Evolutionary conservation across 2,113 vertebrate species (phyloP).

Genomic region (Scytalopus superciliaris): DNA sequence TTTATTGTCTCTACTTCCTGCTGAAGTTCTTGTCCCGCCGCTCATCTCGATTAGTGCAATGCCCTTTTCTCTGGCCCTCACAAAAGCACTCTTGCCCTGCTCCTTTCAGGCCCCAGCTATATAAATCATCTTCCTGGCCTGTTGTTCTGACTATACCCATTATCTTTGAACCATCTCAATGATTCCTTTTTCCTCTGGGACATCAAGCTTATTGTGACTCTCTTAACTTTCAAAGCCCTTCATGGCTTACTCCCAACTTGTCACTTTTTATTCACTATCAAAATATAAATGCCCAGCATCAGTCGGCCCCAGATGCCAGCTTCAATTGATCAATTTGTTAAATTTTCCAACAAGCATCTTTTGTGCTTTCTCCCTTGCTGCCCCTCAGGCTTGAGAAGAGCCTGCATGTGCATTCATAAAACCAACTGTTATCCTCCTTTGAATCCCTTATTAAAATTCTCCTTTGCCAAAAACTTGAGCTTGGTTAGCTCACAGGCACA

Average conservation of each 20-base stretch:
- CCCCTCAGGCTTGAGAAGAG: conserved; percentile 60
- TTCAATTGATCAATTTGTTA: conserved; percentile 69
- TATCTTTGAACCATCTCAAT: conserved; percentile 55
- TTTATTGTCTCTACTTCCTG: conserved; percentile 23
- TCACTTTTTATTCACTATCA: conserved; percentile 67
- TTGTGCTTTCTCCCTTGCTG: conserved; percentile 64
- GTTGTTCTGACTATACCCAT: conserved; percentile 46
- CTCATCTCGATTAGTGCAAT: neutral
- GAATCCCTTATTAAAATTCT: conserved; percentile 59
- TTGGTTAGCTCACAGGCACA: neutral
- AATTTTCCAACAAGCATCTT: conserved; percentile 67
- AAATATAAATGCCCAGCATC: conserved; percentile 65
- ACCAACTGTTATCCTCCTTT: conserved; percentile 55
- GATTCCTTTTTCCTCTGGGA: conserved; percentile 49
- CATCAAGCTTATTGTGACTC: conserved; percentile 60
- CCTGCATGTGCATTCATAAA: conserved; percentile 59
- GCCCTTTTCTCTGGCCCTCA: conserved; percentile 30
- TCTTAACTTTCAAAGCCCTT: conserved; percentile 63
- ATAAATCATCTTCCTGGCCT: conserved; percentile 53
- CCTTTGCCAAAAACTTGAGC: conserved; percentile 49
- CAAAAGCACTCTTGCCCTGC: conserved; percentile 30
- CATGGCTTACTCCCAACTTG: conserved; percentile 63
- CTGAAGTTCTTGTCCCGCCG: neutral
- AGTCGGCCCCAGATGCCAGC: conserved; percentile 52
- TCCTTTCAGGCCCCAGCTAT: conserved; percentile 19